Base-by-base conservation (phyloP, 1,140 invertebrate species). In the roundworm (Caenorhabditis elegans) region DNA sequence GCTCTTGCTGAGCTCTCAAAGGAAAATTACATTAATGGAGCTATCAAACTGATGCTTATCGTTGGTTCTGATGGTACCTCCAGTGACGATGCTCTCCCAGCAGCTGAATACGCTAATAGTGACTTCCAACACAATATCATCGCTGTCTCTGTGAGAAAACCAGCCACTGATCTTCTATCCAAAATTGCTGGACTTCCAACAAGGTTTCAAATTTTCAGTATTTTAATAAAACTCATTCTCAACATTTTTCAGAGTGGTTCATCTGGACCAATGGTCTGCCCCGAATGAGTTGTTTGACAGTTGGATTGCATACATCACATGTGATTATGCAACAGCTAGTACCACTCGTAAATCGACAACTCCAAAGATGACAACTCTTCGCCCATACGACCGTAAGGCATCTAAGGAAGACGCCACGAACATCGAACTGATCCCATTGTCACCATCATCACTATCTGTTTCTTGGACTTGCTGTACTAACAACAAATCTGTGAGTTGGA, bases 401-500 rank as follows among this genome's bases (percentile, higher is more conserved):
- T 46, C 36, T 5, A 43, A 77, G 19, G 48, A 77, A 19, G 83
- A 88, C 70, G 86, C 87, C 13, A 78, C 85, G 15, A 86, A 88
- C 77, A 80, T 88, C 36, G 82, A 85, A 51, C 34, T 88, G n/a
- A 82, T 82, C 28, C 83, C 87, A 28, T n/a, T 87, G 26, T 84
- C 82, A 11, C 84, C 87, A n/a, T 83, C 76, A 17, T 88, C 87
- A 0, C 70, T 88, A 22, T 77, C 80, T 17, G 87, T 88, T 26
- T 84, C 84, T 6, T 88, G 87, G 87, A 88, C 85, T 13, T 88
- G 87, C 53, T 88, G 87, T 53, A 87, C 86, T 10, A 87, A 87
- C 55, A 86, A 83, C 78, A 86, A 87, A 83, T 83, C 82, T 36
- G 83, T 83, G 34, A 75, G 76, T 43, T 8, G 39, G n/a, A n/a